Conservation (phyloP, 2,797 vertebrate species). For the Acanthurus tractus region DNA sequence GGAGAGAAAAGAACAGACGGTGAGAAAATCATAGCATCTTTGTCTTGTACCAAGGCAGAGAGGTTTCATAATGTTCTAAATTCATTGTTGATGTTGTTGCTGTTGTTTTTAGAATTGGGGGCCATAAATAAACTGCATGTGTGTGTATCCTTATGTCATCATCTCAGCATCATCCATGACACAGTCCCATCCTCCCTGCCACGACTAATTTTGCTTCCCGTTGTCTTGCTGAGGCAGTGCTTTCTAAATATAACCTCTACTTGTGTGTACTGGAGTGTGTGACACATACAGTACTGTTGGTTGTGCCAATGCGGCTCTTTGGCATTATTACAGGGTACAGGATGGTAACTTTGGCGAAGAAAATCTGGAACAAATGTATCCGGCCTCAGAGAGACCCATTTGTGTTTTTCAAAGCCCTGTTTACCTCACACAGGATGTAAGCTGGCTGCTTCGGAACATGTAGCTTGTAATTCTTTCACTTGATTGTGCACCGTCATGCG, state of each 20-base stretch:
- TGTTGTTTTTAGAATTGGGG: conserved; percentile 30
- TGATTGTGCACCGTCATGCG: conserved; percentile 8
- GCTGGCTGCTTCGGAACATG: conserved; percentile 20
- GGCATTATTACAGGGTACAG: conserved; percentile 70
- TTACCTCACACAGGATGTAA: conserved; percentile 37
- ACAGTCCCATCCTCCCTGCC: conserved; percentile 67
- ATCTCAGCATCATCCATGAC: conserved; percentile 78
- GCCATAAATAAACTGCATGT: conserved; percentile 56
- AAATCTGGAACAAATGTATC: conserved; percentile 63
- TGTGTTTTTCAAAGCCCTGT: conserved; percentile 43
- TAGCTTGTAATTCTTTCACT: conserved; percentile 7
- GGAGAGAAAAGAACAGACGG: conserved; percentile 8
- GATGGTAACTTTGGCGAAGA: conserved; percentile 58
- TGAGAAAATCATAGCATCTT: conserved; percentile 2
- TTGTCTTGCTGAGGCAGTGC: conserved; percentile 76
- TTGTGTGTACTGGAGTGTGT: conserved; percentile 1
- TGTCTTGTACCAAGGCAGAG: not conserved
- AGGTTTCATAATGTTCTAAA: conserved; percentile 18
- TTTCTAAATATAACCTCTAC: conserved; percentile 79
- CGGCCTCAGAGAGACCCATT: conserved; percentile 40
- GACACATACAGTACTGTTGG: conserved; percentile 51
- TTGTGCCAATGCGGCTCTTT: conserved; percentile 64
- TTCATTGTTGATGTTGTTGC: conserved; percentile 30
- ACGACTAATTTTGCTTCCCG: conserved; percentile 66
- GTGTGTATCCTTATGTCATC: conserved; percentile 56